Percentiles rank a stretch among this genome's conserved stretches.
These are phyloP conservation scores for Neoitamus cyanurus DNA, from an alignment of 2,888 invertebrate genomes.

Conservation along the genomic window DNA sequence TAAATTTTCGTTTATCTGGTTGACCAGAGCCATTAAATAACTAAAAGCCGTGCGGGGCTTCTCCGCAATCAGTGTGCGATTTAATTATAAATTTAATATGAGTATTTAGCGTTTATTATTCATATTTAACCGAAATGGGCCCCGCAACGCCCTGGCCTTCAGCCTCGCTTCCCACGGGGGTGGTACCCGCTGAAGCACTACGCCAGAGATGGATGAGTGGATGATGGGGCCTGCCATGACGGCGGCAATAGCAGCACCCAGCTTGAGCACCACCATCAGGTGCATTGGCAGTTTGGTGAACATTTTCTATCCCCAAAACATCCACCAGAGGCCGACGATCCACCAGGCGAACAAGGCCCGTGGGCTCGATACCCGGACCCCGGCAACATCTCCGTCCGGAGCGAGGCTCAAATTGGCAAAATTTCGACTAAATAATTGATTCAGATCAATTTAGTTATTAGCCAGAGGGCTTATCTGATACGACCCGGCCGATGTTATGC, in stretches of 20 bases:
- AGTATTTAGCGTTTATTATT: conserved; percentile 40
- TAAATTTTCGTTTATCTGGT: conserved; percentile 28
- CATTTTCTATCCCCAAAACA: background rate
- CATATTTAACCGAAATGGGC: conserved; percentile 19
- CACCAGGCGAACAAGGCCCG: background rate
- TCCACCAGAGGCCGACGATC: background rate
- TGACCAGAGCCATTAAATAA: conserved; percentile 35
- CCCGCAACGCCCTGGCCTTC: background rate
- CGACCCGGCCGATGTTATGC: conserved; percentile 6
- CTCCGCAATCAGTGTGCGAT: conserved; percentile 18
- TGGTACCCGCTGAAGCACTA: background rate
- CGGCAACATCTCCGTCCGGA: background rate
- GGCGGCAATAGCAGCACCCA: background rate
- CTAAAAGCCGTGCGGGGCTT: background rate
- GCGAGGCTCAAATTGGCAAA: conserved; percentile 30
- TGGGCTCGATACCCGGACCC: background rate
- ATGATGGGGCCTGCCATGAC: background rate
- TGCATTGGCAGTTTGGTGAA: background rate
- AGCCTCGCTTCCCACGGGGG: background rate
- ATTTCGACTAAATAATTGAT: conserved; percentile 35
- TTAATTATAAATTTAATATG: conserved; percentile 40
- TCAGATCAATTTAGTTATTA: conserved; percentile 37
- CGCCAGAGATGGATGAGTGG: background rate
- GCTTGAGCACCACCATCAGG: background rate
- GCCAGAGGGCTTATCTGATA: conserved; percentile 26